Percentiles rank a stretch among this genome's conserved stretches.
Evolutionary conservation across 2,888 invertebrate species (phyloP).

Genomic region (Litoditis marina): DNA sequence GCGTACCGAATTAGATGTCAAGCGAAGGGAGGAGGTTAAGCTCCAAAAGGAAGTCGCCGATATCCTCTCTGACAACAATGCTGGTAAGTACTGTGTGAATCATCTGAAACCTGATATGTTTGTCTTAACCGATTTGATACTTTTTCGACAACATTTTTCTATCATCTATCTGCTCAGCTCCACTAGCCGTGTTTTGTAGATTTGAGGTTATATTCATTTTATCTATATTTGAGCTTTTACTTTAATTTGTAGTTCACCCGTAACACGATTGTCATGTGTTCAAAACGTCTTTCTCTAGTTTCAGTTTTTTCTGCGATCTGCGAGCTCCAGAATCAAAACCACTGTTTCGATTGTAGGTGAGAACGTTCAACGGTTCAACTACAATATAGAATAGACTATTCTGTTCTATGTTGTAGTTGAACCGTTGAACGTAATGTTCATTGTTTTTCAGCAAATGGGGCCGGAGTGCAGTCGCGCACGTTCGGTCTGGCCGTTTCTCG

Average conservation of each 20-base stretch:
- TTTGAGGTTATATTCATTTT: too few relatives aligned
- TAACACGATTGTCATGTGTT: too few relatives aligned
- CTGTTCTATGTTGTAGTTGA: not conserved
- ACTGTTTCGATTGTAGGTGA: too few relatives aligned
- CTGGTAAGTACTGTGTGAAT: conserved; percentile 30
- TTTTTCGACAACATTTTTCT: not conserved
- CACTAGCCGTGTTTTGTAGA: too few relatives aligned
- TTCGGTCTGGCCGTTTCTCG: conserved; percentile 55
- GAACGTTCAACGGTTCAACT: not conserved
- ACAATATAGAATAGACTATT: not conserved
- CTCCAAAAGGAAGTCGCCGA: conserved; percentile 47
- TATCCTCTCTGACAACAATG: conserved; percentile 31
- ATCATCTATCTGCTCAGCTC: too few relatives aligned
- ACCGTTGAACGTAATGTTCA: not conserved
- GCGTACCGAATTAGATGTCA: conserved; percentile 38
- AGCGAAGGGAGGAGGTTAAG: conserved; percentile 43
- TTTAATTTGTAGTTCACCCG: too few relatives aligned
- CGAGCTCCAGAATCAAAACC: too few relatives aligned
- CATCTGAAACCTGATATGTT: not conserved
- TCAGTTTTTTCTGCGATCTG: too few relatives aligned
- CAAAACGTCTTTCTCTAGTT: too few relatives aligned
- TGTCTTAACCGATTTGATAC: not conserved
- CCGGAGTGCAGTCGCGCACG: conserved; percentile 40
- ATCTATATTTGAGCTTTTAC: too few relatives aligned
- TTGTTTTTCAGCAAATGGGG: conserved; percentile 30